These are phyloP conservation scores for Philhelius pedissequus DNA, from an alignment of 2,888 invertebrate genomes.

Conservation along the genomic window DNA sequence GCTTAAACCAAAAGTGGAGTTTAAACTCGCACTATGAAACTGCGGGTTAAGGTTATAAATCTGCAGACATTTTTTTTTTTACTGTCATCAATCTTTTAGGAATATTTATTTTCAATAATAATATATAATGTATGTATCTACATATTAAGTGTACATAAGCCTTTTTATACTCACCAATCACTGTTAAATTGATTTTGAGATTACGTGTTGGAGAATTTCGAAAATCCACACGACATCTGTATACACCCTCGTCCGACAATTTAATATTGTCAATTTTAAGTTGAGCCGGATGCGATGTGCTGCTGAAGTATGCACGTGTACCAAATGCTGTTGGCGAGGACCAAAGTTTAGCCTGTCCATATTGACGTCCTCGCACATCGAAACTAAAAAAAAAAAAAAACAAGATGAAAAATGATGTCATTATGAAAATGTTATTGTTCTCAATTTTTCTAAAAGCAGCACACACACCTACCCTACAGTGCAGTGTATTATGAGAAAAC, in stretches of 20 bases:
- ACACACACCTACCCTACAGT: too few species aligned
- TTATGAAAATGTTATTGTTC: background rate
- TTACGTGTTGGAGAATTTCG: conserved; percentile 86
- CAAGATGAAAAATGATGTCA: too few species aligned
- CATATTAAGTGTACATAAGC: conserved; percentile 12
- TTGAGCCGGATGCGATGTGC: conserved; percentile 88
- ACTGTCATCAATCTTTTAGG: too few species aligned
- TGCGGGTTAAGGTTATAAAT: too few species aligned
- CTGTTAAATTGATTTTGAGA: conserved; percentile 86
- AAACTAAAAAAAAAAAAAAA: conserved; percentile 80
- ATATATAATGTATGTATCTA: too few species aligned
- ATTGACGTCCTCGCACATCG: conserved; percentile 86
- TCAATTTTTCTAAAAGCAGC: too few species aligned
- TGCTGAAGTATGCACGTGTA: conserved; percentile 90
- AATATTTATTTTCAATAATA: too few species aligned
- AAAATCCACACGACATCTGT: conserved; percentile 87
- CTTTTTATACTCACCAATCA: conserved; percentile 84
- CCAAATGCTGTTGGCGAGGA: conserved; percentile 88
- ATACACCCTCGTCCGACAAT: conserved; percentile 84
- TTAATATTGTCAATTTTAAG: conserved; percentile 84
- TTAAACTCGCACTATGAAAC: too few species aligned
- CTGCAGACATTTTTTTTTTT: too few species aligned
- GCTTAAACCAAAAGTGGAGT: too few species aligned
- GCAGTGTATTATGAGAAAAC: background rate
- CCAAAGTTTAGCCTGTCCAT: conserved; percentile 90